Evolutionary conservation across 2,797 vertebrate genomes (phyloP).

Genomic region (Spizella passerina): DNA sequence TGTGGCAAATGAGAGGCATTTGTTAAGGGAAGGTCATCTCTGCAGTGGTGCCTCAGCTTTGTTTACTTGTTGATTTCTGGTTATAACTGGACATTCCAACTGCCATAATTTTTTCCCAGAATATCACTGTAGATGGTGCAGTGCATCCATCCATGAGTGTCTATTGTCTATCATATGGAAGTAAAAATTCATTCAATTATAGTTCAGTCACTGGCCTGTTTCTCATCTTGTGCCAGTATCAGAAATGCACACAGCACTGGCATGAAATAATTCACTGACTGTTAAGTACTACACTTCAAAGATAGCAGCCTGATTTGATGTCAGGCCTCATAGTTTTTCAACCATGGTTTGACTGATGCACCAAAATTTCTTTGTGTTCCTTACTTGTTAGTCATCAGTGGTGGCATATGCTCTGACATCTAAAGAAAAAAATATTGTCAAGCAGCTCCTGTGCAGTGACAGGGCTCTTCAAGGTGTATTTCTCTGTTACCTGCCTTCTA

Average conservation of each 20-base stretch:
- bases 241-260: neutral
- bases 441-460: neutral
- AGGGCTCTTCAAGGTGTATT: neutral
- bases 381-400: neutral
- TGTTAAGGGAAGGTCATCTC: neutral
- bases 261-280: slow-evolving; percentile 18
- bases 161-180: neutral
- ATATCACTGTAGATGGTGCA: neutral
- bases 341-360: neutral
- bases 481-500: neutral
- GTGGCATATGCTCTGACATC: neutral
- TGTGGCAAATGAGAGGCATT: neutral
- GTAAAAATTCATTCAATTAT: neutral
- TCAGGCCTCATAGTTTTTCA: neutral
- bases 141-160: neutral
- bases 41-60: neutral
- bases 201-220: neutral
- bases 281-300: neutral
- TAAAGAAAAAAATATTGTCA: neutral
- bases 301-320: neutral
- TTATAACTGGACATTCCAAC: neutral
- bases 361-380: neutral
- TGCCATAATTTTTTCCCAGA: neutral
- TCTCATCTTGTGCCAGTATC: neutral
- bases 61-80: neutral